Evolutionary conservation across 2,888 invertebrate genomes (phyloP), one percentile per base, ranked within the genome.

Genomic region (Malachius bipustulatus): DNA sequence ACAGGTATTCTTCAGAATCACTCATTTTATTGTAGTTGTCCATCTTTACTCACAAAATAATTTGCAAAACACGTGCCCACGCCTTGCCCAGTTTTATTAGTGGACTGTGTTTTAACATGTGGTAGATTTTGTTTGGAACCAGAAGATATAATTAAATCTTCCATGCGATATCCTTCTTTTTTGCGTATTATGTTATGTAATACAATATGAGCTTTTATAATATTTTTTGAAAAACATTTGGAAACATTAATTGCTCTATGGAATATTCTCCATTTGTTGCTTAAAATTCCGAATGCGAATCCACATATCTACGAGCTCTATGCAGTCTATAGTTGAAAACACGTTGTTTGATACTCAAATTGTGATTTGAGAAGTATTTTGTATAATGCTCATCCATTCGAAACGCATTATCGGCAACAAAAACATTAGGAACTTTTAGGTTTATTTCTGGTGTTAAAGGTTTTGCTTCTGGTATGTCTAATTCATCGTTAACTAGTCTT

Each of bases 201-300:
- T 19, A 43, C 26, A 35, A 39, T 24, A 39, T 41, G 37, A 14
- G 43, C 41, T 45, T 44, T 45, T 16, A 45, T 16, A 41, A 46
- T 40, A 28, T 42, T 35, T 42, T 40, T 40, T 29, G 38, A 19
- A 34, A 43, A 37, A 26, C 12, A 14, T 41, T 40, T 38, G 13
- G 40, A 44, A 35, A 44, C 40, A 40, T 41, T 40, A 19, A 44
- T 19, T 29, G 44, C 14, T 36, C 44, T 38, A 29, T 45, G 42
- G 37, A 46, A 46, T 29, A 46, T 46, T 38, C 43, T 34, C 40
- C 42, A 45, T 40, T 42, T 41, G 28, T 41, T 42, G 32, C 42
- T 40, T 33, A 45, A 39, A 14, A 41, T 41, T 26, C 45, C 40
- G 13, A 46, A 45, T n/a, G 41, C 40, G 27, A 39, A 38, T 45